Evolutionary conservation across 2,888 invertebrate species (phyloP).

Genomic region (Amorpha juglandis): DNA sequence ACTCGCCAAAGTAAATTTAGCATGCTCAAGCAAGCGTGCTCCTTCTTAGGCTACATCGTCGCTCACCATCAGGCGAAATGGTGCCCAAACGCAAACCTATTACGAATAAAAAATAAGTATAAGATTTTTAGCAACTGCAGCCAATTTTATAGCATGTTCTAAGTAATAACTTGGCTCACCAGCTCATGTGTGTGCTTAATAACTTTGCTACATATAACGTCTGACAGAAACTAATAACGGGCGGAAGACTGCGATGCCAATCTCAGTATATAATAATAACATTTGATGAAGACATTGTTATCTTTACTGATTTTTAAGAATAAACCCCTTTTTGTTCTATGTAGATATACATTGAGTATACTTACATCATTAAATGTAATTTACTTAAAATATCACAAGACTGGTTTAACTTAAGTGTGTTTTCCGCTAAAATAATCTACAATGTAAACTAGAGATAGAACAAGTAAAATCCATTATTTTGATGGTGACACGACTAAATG

Average conservation of each 20-base stretch:
- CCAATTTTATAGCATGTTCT: not conserved
- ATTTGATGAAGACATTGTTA: not conserved
- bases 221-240: slow-evolving; percentile 26
- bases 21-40: too few species aligned
- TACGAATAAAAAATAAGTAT: not conserved
- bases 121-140: not conserved
- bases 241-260: not conserved
- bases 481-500: not conserved
- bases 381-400: too few species aligned
- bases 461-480: not conserved
- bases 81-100: too few species aligned
- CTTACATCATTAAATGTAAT: too few species aligned
- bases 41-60: too few species aligned
- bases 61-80: too few species aligned
- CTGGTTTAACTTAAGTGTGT: too few species aligned
- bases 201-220: slow-evolving; percentile 21
- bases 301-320: not conserved
- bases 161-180: not conserved
- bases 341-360: too few species aligned
- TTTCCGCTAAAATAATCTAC: too few species aligned
- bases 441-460: not conserved
- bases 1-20: too few species aligned
- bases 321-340: too few species aligned
- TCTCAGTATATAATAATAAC: not conserved
- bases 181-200: not conserved